Evolutionary conservation across 2,113 vertebrate genomes (phyloP), one percentile per base, ranked within the genome.

Genomic region (Coryphaenoides rupestris): DNA sequence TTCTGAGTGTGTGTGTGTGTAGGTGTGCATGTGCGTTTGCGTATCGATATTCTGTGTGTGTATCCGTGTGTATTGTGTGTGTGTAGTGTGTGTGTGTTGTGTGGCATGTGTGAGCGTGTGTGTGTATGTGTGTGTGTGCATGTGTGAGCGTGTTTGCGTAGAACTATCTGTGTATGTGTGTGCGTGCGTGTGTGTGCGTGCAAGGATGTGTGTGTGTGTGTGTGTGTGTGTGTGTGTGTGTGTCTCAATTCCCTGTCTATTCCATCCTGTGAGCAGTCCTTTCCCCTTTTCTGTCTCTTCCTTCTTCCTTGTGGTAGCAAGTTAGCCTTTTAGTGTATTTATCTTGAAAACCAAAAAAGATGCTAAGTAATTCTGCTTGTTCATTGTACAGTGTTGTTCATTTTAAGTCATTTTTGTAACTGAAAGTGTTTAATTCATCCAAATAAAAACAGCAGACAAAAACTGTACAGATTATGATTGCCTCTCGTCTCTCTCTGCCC

Each of bases 401-500:
- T 91, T 91, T 92, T 85, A 91, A 91, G 89, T 89, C 86, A 91
- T 92, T 91, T 92, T 91, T 92, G 91, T 92, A 92, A 91, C 89
- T 92, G 86, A 89, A 89, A 85, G 91, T 92, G 91, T 91, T 90
- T 92, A 88, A 91, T 89, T 90, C 89, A 92, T 91, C 87, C 84
- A 86, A 92, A 90, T 91, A 91, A 92, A 81, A 91, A 90, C 83
- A 86, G 87, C 85, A 91, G 82, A 91, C 86, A 87, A 88, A 89
- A 91, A 83, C 70, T 88, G 85, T 86, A 86, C 86, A 84, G 75
- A 73, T n/a, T 64, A 83, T 55, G 59, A 60, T 40, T n/a, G 73
- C 33, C 68, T 83, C 63, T 47, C 28, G 69, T 72, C 63, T 58
- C 14, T 72, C 57, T 75, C 56, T 60, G 14, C 12, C 17, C 9